Percentiles rank a stretch among this genome's conserved stretches.
Conservation (phyloP, 2,797 vertebrate species). For the Syngnathus acus region DNA sequence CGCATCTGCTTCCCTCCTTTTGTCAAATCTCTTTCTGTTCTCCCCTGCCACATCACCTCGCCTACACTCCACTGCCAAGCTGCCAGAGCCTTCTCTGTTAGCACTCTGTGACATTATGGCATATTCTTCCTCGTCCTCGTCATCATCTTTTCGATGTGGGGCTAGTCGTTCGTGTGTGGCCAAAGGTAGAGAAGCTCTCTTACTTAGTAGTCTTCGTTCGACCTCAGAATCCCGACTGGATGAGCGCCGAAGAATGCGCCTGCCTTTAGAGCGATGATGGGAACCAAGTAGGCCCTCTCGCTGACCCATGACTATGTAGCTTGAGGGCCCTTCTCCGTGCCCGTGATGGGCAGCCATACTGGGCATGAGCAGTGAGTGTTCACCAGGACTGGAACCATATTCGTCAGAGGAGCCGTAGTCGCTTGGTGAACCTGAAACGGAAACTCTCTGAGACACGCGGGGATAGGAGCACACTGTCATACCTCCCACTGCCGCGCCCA, state of each 20-base stretch:
- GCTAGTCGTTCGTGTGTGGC: conserved; percentile 56
- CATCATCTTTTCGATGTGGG: conserved; percentile 61
- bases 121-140: conserved; percentile 73
- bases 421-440: conserved; percentile 72
- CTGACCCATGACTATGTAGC: conserved; percentile 76
- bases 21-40: conserved; percentile 45
- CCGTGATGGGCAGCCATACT: conserved; percentile 58
- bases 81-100: conserved; percentile 50
- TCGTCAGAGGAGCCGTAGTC: conserved; percentile 83
- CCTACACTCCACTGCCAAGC: conserved; percentile 39
- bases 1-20: conserved; percentile 35
- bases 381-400: conserved; percentile 78
- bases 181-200: conserved; percentile 72
- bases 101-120: conserved; percentile 73
- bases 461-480: conserved; percentile 71
- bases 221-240: conserved; percentile 68
- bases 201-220: conserved; percentile 68
- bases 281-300: conserved; percentile 60
- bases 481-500: conserved; percentile 68
- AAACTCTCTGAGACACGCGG: conserved; percentile 72
- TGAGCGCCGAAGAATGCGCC: conserved; percentile 67
- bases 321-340: conserved; percentile 61
- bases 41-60: conserved; percentile 47
- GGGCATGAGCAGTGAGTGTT: conserved; percentile 67
- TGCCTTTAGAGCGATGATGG: conserved; percentile 65